Percentiles rank a stretch among this genome's conserved stretches.
Evolutionary conservation across 1,140 invertebrate species (phyloP).

Genomic region (Diorhabda elongata): DNA sequence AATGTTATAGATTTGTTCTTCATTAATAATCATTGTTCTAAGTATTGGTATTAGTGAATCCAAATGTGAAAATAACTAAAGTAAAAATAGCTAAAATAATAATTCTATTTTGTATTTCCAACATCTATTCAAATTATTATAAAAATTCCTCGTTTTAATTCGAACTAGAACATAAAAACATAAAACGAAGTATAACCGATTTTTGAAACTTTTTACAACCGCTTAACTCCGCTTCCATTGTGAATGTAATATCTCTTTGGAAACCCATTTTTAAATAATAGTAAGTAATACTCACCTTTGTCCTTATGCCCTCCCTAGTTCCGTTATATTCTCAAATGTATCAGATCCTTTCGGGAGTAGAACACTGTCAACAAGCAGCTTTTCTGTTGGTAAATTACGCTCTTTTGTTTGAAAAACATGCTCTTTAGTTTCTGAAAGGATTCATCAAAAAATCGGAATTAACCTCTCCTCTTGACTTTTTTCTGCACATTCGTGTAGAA

Average conservation of each 20-base stretch:
- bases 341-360: conserved; percentile 8
- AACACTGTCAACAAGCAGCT: conserved; percentile 10
- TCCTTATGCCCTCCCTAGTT: neutral
- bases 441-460: conserved; percentile 13
- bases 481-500: conserved; percentile 10
- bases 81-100: too few relatives aligned
- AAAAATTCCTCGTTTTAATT: too few relatives aligned
- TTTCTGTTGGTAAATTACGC: conserved; percentile 9
- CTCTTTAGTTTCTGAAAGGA: conserved; percentile 7
- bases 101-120: too few relatives aligned
- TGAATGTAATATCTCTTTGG: neutral
- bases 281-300: neutral
- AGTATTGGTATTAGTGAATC: too few relatives aligned
- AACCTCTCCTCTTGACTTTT: conserved; percentile 13
- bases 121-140: too few relatives aligned
- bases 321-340: conserved; percentile 6
- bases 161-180: too few relatives aligned
- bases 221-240: too few relatives aligned
- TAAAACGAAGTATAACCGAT: too few relatives aligned
- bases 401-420: conserved; percentile 13
- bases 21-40: too few relatives aligned
- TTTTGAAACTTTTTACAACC: too few relatives aligned
- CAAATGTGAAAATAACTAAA: too few relatives aligned
- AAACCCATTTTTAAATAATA: conserved; percentile 3
- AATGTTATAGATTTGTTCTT: too few relatives aligned